Percentiles rank a stretch among this genome's conserved stretches.
Conservation (phyloP, 2,113 vertebrate species). For the Rhineura floridana region DNA sequence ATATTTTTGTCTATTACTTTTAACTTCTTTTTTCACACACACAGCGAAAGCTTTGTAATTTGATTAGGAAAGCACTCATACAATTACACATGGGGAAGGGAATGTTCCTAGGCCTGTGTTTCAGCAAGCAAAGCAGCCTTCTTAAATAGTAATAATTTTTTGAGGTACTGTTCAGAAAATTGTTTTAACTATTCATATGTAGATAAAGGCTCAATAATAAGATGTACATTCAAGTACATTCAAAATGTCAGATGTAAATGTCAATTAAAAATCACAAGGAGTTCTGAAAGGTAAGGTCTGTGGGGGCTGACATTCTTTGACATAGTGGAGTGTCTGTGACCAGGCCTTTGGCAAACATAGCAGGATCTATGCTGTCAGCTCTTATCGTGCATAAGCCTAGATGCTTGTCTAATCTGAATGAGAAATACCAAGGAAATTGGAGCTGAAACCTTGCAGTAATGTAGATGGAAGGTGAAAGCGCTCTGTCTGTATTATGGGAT, state of each 20-base stretch:
- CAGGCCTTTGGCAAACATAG: slow-evolving; percentile 80
- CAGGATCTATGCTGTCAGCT: slow-evolving; percentile 81
- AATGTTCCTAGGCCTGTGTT: slow-evolving; percentile 71
- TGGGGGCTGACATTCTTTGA: slow-evolving; percentile 81
- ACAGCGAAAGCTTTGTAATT: slow-evolving; percentile 46
- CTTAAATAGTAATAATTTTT: slow-evolving; percentile 63
- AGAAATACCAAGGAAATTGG: slow-evolving; percentile 73
- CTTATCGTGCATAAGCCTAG: slow-evolving; percentile 75
- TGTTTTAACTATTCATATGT: slow-evolving; percentile 58
- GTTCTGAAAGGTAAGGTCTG: slow-evolving; percentile 81
- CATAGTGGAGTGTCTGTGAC: slow-evolving; percentile 80
- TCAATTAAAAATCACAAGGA: slow-evolving; percentile 89
- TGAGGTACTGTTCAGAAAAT: slow-evolving; percentile 60
- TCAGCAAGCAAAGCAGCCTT: slow-evolving; percentile 65
- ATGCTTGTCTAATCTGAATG: slow-evolving; percentile 80
- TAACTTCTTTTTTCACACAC: slow-evolving; percentile 28
- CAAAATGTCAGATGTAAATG: slow-evolving; percentile 88
- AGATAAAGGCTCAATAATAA: slow-evolving; percentile 72
- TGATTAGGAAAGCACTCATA: slow-evolving; percentile 48
- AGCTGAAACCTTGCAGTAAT: slow-evolving; percentile 66
- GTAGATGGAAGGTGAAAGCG: slow-evolving; percentile 58
- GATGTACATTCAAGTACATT: slow-evolving; percentile 79
- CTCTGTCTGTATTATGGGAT: slow-evolving; percentile 39
- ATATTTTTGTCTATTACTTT: slow-evolving; percentile 18
- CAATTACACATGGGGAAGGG: slow-evolving; percentile 44